Evolutionary conservation across 2,888 invertebrate genomes (phyloP).

Genomic region (Darwinula stevensoni): DNA sequence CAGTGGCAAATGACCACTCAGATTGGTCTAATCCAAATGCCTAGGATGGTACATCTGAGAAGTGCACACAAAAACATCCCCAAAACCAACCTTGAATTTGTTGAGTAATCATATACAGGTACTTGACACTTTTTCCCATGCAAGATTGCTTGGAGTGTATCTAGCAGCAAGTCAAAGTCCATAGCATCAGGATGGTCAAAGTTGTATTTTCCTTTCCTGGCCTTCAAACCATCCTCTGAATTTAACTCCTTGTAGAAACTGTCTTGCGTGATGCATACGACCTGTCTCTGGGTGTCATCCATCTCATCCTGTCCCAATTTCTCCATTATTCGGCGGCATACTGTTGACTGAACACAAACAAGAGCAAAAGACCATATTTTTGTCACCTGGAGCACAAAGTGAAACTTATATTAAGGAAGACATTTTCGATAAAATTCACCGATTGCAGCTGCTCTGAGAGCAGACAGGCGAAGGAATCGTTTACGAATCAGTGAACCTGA

Average conservation of each 20-base stretch:
- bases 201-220: constrained; percentile 72
- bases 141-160: constrained; percentile 48
- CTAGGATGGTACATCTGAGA: no score
- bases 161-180: constrained; percentile 53
- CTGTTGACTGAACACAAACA: constrained; percentile 44
- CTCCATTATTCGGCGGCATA: constrained; percentile 89
- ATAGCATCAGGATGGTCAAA: constrained; percentile 97
- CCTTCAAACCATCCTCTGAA: constrained; percentile 42
- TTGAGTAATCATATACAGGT: constrained; percentile 73
- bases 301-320: constrained; percentile 69
- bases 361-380: no score
- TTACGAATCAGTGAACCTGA: no score
- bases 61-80: no score
- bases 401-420: no score
- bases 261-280: constrained; percentile 82
- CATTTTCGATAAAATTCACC: no score
- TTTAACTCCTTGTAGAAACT: constrained; percentile 77
- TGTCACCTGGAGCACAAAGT: no score
- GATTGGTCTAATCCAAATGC: no score
- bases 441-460: no score
- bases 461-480: no score
- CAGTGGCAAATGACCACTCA: no score
- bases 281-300: constrained; percentile 58
- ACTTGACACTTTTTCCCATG: constrained; percentile 63
- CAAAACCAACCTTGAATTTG: constrained; percentile 62